These are phyloP conservation scores for Papilio protenor DNA, from an alignment of 2,888 invertebrate genomes.

Conservation along the genomic window DNA sequence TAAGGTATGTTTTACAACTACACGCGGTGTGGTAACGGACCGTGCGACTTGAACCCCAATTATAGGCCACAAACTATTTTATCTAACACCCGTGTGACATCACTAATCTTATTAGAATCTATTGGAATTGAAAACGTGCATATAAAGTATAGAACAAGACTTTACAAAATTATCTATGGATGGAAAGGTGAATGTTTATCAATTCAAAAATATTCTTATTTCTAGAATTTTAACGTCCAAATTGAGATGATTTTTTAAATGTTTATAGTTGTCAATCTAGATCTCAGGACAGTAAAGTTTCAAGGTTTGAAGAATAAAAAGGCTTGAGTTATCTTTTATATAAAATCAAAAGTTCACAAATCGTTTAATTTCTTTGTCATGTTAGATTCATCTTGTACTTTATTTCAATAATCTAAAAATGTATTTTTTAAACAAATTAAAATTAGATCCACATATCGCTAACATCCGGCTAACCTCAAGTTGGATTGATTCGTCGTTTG, in stretches of 20 bases:
- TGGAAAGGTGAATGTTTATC: no score
- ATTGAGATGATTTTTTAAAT: neutral
- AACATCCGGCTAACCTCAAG: constrained; percentile 54
- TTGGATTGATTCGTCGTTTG: constrained; percentile 71
- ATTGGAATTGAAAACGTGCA: constrained; percentile 77
- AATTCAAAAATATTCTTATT: no score
- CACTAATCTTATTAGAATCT: constrained; percentile 83
- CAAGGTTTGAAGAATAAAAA: neutral
- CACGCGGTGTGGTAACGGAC: constrained; percentile 50
- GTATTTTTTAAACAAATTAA: constrained; percentile 29
- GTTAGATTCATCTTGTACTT: neutral
- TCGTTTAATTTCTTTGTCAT: neutral
- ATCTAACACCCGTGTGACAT: constrained; percentile 82
- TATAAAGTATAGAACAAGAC: constrained; percentile 49
- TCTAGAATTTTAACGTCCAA: neutral
- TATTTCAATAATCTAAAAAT: neutral
- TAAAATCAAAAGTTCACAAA: neutral
- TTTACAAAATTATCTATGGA: neutral
- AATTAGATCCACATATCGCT: constrained; percentile 47
- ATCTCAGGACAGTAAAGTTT: neutral
- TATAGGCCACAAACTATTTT: constrained; percentile 84
- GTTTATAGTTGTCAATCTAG: neutral
- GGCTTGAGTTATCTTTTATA: neutral
- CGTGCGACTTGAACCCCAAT: constrained; percentile 74
- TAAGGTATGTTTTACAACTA: constrained; percentile 56